phyloP scores from a whole-genome alignment of 2,888 invertebrate species.

The Calliphora vomitoria region DNA sequence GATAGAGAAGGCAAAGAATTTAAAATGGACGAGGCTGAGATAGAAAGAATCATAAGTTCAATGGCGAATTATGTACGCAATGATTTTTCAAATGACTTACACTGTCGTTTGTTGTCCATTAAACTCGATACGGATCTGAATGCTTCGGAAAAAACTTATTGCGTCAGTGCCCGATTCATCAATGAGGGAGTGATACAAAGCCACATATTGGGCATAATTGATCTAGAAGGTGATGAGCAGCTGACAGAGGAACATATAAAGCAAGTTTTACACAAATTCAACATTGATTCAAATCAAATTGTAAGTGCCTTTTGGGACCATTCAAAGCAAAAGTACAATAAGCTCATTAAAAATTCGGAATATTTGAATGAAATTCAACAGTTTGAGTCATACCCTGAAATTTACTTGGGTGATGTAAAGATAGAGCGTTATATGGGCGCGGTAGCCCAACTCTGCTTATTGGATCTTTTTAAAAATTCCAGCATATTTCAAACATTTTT shows the following conservation, averaged over 20 bases:
- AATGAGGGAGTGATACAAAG: slow-evolving; percentile 42
- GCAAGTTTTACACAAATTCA: slow-evolving; percentile 55
- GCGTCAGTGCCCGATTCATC: slow-evolving; percentile 48
- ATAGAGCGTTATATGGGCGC: slow-evolving; percentile 46
- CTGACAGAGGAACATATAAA: slow-evolving; percentile 51
- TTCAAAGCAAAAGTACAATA: slow-evolving; percentile 11
- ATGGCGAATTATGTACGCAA: slow-evolving; percentile 41
- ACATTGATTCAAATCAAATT: slow-evolving; percentile 66
- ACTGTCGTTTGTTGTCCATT: slow-evolving; percentile 60
- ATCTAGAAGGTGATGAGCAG: neutral
- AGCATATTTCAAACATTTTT: slow-evolving; percentile 41
- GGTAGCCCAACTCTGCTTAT: slow-evolving; percentile 47
- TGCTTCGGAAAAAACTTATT: slow-evolving; percentile 27
- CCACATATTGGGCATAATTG: slow-evolving; percentile 49
- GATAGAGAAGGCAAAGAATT: slow-evolving; percentile 42
- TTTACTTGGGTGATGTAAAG: slow-evolving; percentile 35
- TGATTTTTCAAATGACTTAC: slow-evolving; percentile 56
- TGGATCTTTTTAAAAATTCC: slow-evolving; percentile 54
- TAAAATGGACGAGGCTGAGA: neutral
- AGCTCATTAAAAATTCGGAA: slow-evolving; percentile 33
- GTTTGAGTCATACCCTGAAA: slow-evolving; percentile 27
- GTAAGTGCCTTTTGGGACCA: slow-evolving; percentile 57
- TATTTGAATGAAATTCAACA: slow-evolving; percentile 48
- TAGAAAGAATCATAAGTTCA: slow-evolving; percentile 29
- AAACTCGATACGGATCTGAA: slow-evolving; percentile 60